These are phyloP conservation scores for Passerina amoena DNA, from an alignment of 2,113 vertebrate genomes.

Conservation along the genomic window DNA sequence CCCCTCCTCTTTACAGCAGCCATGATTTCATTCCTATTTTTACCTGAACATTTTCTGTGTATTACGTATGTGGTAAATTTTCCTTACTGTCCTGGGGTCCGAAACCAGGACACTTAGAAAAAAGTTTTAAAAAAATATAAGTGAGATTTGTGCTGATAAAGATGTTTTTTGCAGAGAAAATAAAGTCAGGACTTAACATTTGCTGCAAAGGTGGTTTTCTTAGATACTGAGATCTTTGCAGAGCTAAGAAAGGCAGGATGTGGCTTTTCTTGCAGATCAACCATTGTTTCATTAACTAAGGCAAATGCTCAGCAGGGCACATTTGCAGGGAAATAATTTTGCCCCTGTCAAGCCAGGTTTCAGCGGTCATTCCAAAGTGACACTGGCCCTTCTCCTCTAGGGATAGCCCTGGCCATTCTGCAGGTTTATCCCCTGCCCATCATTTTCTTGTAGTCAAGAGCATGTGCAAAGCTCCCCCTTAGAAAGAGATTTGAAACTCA, in stretches of 20 bases:
- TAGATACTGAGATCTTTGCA: not conserved
- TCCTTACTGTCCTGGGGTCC: not conserved
- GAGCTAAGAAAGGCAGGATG: not conserved
- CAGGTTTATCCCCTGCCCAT: not conserved
- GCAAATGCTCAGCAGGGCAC: not conserved
- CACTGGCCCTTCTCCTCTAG: not conserved
- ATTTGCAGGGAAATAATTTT: not conserved
- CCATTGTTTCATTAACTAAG: not conserved
- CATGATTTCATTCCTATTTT: constrained; percentile 50
- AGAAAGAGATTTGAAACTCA: not conserved
- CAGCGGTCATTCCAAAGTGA: not conserved
- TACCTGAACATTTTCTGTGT: not conserved
- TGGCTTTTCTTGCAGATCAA: not conserved
- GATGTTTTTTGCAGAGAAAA: not conserved
- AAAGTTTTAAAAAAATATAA: not conserved
- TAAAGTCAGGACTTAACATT: not conserved
- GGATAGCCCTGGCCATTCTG: not conserved
- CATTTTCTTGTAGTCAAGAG: not conserved
- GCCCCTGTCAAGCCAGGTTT: not conserved
- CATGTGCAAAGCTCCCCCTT: not conserved
- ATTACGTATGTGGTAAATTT: not conserved
- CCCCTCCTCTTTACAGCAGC: not conserved
- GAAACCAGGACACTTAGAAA: not conserved
- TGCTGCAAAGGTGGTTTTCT: not conserved
- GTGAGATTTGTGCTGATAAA: not conserved